Evolutionary conservation across 2,113 vertebrate species (phyloP), one percentile per base, ranked within the genome.

Genomic region (Leiothrix lutea): DNA sequence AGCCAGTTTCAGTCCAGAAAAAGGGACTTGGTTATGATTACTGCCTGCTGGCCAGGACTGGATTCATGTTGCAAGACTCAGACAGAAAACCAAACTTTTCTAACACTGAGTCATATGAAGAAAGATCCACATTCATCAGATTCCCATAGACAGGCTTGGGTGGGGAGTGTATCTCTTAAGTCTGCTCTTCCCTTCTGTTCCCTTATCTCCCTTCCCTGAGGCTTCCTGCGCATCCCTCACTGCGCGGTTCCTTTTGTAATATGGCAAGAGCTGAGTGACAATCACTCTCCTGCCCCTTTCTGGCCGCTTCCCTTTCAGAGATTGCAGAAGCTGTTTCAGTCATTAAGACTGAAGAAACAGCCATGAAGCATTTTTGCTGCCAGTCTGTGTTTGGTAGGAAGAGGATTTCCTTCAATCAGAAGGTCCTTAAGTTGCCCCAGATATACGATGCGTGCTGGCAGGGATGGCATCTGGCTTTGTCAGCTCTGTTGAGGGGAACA

Each of bases 321-420:
- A 87, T 53, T 93, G 79, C 64, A 56, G 75, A 83, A 82, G 88
- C 53, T 79, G 51, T 77, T 90, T 21, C 51, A 67, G 72, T 83
- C 12, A 8, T 87, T 88, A 92, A 53, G 28, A 48, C 51, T 45
- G 60, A 31, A 65, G 86, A 69, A 22, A 8, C 0, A 6, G 64
- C 82, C 2, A 2, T 33, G 92, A 93, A 88, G 77, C 53, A 47
- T 86, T 83, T 94, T 90, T 95, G 72, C 72, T 94, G 82, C 82
- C 72, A 93, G 72, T 60, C 69, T 71, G n/a, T 88, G 75, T 90
- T 88, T 84, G 75, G 72, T 60, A 61, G 86, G 82, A 78, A 79
- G 51, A 95, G 92, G 77, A 72, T 93, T 96, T 88, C 80, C 80
- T 78, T 80, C 90, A 61, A 7, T 90, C 90, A 86, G 56, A 33